Base-by-base conservation (phyloP, 2,888 invertebrate genomes). In the Flexamia atlantica region DNA sequence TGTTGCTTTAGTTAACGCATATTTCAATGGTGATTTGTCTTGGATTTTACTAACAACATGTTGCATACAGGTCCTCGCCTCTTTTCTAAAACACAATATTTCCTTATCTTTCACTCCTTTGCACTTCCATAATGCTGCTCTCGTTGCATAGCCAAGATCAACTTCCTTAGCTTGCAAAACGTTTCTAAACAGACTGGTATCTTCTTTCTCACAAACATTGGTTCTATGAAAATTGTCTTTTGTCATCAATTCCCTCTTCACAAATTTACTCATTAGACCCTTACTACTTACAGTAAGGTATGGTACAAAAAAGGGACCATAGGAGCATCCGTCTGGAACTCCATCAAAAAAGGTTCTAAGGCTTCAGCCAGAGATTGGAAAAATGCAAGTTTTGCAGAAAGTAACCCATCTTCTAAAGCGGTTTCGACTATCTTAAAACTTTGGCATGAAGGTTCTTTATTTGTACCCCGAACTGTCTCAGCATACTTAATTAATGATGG, bases 391-490 rank as follows among this genome's bases (percentile, higher is more conserved):
- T 46, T 46, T 14, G 46, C 46, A 14, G 46, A 17, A 10, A 46
- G 46, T 17, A 46, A 17, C 12, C 17, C 17, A 17, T 46, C 46
- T 46, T 10, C 12, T 46, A 46, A 46, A 46, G 14, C 12, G 2
- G 14, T 46, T 46, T 46, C 7, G 17, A 46, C 17, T 14, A 46
- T 17, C 12, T 46, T 10, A 46, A 46, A 46, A 1, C 46, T 46
- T 14, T 46, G 12, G 72, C 72, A 72, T 12, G 32, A 12, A 72
- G 72, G 72, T 72, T 72, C 72, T 20, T 32, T 72, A 5, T 72
- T n/a, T 10, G 72, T 72, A 3, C 72, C 72, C 7, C 20, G 30
- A 23, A 10, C 68, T 40, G 23, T 28, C 12, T 46, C 46, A 12
- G 50, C 82, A 70, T 68, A 82, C 20, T 72, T 30, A 3, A 25